These are phyloP conservation scores for Keiferia lycopersicella DNA, from an alignment of 2,888 invertebrate species.

Conservation along the genomic window DNA sequence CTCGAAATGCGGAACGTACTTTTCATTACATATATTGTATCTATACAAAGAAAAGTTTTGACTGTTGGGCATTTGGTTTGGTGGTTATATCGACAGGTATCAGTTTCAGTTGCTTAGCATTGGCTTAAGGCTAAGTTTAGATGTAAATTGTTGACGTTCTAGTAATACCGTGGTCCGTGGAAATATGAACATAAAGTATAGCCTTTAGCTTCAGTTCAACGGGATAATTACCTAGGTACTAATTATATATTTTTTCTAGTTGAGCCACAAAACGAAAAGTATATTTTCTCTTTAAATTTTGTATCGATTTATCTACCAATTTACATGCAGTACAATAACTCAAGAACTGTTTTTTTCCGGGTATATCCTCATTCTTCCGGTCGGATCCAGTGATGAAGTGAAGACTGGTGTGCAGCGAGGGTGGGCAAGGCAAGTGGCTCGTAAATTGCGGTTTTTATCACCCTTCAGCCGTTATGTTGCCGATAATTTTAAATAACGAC, in stretches of 20 bases:
- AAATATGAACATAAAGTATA: no score
- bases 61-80: conserved; percentile 51
- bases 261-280: no score
- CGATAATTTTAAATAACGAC: conserved; percentile 58
- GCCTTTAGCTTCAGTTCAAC: no score
- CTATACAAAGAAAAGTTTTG: conserved; percentile 46
- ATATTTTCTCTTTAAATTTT: no score
- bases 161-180: neutral
- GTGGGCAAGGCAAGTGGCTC: conserved; percentile 45
- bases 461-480: conserved; percentile 57
- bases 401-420: conserved; percentile 45
- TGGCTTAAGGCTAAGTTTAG: neutral
- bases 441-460: conserved; percentile 72
- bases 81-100: conserved; percentile 46
- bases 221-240: no score
- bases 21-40: no score
- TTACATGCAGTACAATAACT: no score
- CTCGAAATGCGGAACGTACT: conserved; percentile 54
- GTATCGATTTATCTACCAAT: no score
- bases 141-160: neutral
- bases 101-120: conserved; percentile 13
- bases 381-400: conserved; percentile 50
- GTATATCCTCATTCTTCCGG: conserved; percentile 40
- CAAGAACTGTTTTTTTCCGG: conserved; percentile 39
- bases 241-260: no score